phyloP scores from a whole-genome alignment of 2,797 vertebrate species.

The Onychomys torridus region DNA sequence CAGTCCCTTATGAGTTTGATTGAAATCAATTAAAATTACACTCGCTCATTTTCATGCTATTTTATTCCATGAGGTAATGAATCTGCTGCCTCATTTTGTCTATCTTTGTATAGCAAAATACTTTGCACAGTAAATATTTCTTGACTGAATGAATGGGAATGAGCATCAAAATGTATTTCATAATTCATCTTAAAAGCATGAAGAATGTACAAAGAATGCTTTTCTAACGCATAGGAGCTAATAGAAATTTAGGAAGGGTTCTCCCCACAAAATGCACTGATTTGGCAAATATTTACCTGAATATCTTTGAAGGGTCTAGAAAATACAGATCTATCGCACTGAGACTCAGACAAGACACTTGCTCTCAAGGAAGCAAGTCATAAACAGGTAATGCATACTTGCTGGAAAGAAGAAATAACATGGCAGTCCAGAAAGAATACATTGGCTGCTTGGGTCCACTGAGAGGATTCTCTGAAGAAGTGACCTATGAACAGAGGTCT shows the following conservation, averaged over 20 bases:
- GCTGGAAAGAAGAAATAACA: not conserved
- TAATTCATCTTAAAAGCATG: slow-evolving; percentile 57
- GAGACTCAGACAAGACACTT: not conserved
- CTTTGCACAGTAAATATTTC: slow-evolving; percentile 71
- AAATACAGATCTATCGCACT: not conserved
- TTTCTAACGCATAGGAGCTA: not conserved
- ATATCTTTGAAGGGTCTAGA: not conserved
- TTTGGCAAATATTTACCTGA: slow-evolving; percentile 14
- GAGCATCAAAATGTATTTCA: slow-evolving; percentile 43
- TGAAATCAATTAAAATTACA: slow-evolving; percentile 47
- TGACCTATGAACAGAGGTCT: not conserved
- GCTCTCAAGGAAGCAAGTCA: not conserved
- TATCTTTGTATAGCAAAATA: slow-evolving; percentile 59
- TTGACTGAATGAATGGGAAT: slow-evolving; percentile 67
- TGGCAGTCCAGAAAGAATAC: not conserved
- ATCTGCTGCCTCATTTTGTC: slow-evolving; percentile 55
- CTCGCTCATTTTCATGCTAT: slow-evolving; percentile 56
- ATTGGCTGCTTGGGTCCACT: not conserved
- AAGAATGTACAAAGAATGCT: not conserved
- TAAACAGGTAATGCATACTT: not conserved
- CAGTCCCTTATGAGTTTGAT: slow-evolving; percentile 22
- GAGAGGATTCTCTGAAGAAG: not conserved
- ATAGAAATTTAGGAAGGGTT: slow-evolving; percentile 28
- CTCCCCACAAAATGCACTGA: not conserved
- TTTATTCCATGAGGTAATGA: slow-evolving; percentile 44